A percentile compares a stretch with the other conserved stretches of the same genome.
phyloP scores from a whole-genome alignment of 2,888 invertebrate species.

The Myopa testacea region DNA sequence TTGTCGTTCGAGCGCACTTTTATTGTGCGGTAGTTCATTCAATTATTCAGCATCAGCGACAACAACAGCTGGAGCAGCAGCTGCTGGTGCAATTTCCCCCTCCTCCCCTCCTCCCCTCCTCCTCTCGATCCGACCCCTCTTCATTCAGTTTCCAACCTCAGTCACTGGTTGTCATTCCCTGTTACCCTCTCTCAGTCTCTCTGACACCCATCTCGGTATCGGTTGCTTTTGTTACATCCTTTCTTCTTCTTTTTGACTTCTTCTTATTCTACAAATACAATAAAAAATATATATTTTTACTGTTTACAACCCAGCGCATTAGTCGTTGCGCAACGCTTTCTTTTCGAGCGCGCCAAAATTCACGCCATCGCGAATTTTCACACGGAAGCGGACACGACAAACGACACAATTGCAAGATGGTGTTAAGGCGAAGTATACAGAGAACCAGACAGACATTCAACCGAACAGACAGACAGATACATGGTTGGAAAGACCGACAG shows the following conservation, averaged over 20 bases:
- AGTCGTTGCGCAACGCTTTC: constrained; percentile 8
- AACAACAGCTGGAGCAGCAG: neutral
- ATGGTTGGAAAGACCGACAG: no score
- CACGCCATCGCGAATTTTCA: constrained; percentile 24
- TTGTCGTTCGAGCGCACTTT: constrained; percentile 57
- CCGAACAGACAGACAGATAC: no score
- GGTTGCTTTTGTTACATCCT: neutral
- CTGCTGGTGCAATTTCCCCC: neutral
- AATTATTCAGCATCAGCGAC: constrained; percentile 56
- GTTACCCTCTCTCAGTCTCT: neutral
- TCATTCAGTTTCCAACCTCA: no score
- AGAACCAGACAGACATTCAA: no score
- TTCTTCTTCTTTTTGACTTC: neutral
- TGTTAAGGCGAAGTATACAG: no score
- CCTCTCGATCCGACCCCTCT: no score
- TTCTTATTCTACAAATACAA: neutral
- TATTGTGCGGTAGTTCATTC: constrained; percentile 62
- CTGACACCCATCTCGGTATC: neutral
- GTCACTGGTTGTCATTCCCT: neutral
- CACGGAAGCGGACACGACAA: constrained; percentile 22
- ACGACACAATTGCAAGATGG: no score
- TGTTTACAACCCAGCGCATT: constrained; percentile 2
- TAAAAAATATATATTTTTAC: constrained; percentile 3
- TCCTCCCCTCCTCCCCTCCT: no score
- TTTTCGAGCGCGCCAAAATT: constrained; percentile 20